Evolutionary conservation across 2,888 invertebrate genomes (phyloP), one percentile per base, ranked within the genome.

Genomic region (Amblyjoppa fuscipennis): DNA sequence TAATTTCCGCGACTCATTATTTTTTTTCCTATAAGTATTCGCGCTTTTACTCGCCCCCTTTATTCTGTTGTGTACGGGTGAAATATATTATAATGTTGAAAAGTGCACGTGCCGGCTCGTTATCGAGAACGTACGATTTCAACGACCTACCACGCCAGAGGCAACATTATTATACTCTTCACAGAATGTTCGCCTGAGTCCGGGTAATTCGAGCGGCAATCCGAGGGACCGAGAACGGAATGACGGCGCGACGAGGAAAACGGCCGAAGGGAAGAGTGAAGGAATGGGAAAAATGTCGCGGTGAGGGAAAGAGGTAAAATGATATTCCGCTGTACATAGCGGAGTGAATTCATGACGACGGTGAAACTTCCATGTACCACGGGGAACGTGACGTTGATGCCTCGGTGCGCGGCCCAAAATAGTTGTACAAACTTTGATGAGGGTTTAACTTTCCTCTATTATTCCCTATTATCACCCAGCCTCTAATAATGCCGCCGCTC

Each of bases 61-160:
- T 20, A 20, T 11, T 25, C 20, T 25, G 28, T 25, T 28, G 28
- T 59, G 13, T 9, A 59, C 25, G 7, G 45, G 41, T 31, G 20
- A 69, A 76, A 68, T 83, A 82, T 61, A 64, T 70, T 75, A 69
- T 53, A 51, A 53, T 3, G 13, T 11, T 70, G 25, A 20, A 11
- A n/a, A 28, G 9, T 6, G 51, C 64, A 53, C 68, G 61, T 78
- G 78, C 70, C 78, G 59, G 11, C 56, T 25, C 61, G 61, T 45
- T 45, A 28, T 41, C n/a, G 45, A 7, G 28, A 11, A 28, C 3
- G 28, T 53, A 38, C 9, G 2, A 13, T 49, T 51, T 69, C 31
- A 61, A 49, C 28, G 45, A 74, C 13, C 25, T 38, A 31, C 56
- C 25, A 16, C 1, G 53, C 80, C 45, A 20, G 56, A 41, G 68